Evolutionary conservation across 2,888 invertebrate species (phyloP).

Genomic region (Platynereis dumerilii): DNA sequence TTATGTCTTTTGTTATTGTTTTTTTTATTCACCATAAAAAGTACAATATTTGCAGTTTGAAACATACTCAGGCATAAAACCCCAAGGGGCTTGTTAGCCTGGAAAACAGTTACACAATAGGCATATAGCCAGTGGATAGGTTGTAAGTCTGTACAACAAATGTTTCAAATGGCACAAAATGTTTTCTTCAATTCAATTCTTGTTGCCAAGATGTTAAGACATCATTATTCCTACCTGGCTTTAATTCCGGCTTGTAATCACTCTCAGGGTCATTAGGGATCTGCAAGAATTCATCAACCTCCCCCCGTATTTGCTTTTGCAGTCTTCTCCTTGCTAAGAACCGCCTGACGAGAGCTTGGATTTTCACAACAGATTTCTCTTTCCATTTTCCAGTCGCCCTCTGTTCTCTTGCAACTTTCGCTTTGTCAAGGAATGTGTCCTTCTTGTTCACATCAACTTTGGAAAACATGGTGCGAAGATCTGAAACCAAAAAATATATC

Average conservation of each 20-base stretch:
- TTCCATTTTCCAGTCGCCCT: constrained; percentile 83
- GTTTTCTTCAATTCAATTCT: too few relatives aligned
- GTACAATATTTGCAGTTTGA: too few relatives aligned
- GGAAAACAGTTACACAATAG: too few relatives aligned
- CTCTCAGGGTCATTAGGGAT: constrained; percentile 61
- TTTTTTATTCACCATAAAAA: too few relatives aligned
- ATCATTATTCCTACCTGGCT: constrained; percentile 54
- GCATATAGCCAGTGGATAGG: too few relatives aligned
- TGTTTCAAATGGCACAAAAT: too few relatives aligned
- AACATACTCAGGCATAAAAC: too few relatives aligned
- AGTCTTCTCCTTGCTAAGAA: constrained; percentile 46
- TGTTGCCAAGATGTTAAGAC: too few relatives aligned
- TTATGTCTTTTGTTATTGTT: too few relatives aligned
- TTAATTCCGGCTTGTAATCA: constrained; percentile 64
- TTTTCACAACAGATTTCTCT: constrained; percentile 65
- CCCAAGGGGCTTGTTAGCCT: too few relatives aligned
- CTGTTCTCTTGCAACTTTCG: constrained; percentile 88
- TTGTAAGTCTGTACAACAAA: too few relatives aligned
- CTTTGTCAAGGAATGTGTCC: constrained; percentile 79
- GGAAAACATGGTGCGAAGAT: constrained; percentile 34
- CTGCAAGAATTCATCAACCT: constrained; percentile 78
- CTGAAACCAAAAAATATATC: too few relatives aligned
- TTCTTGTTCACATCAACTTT: constrained; percentile 39
- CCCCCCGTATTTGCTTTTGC: constrained; percentile 63
- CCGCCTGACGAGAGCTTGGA: constrained; percentile 56